A percentile compares a stretch with the other conserved stretches of the same genome.
These are phyloP conservation scores for Ctenopoma multispine DNA, from an alignment of 2,797 vertebrate species.

Conservation along the genomic window DNA sequence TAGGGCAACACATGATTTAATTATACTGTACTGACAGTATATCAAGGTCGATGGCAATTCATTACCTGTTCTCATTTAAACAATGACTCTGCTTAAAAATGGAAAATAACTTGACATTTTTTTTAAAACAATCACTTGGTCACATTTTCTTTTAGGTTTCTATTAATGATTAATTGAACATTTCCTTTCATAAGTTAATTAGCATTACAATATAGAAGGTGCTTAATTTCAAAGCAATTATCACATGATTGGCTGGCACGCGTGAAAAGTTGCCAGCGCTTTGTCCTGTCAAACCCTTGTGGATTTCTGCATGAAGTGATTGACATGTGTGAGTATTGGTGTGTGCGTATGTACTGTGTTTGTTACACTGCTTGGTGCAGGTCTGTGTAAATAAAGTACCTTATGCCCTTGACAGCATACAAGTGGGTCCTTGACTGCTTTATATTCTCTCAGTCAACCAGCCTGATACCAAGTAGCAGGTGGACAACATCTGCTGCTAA, in stretches of 20 bases:
- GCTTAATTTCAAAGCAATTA: constrained; percentile 77
- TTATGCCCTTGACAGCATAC: constrained; percentile 45
- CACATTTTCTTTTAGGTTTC: constrained; percentile 60
- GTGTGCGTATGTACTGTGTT: constrained; percentile 6
- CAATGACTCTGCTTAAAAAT: constrained; percentile 36
- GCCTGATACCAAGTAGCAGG: constrained; percentile 56
- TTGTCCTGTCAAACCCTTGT: constrained; percentile 56
- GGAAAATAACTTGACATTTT: constrained; percentile 25
- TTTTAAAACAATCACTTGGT: constrained; percentile 47
- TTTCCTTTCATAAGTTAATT: constrained; percentile 76
- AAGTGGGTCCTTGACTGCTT: constrained; percentile 55
- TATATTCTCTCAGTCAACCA: constrained; percentile 58
- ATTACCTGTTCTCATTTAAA: constrained; percentile 47
- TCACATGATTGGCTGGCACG: constrained; percentile 60
- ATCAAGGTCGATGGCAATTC: constrained; percentile 53
- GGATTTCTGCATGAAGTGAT: constrained; percentile 57
- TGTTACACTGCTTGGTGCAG: constrained; percentile 3
- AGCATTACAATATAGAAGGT: constrained; percentile 70
- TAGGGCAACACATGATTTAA: constrained; percentile 35
- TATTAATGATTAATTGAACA: constrained; percentile 72
- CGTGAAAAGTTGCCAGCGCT: constrained; percentile 44
- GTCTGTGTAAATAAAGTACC: constrained; percentile 13
- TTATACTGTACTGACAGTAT: constrained; percentile 30
- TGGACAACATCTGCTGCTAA: constrained; percentile 65
- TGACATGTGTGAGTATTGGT: constrained; percentile 29